Evolutionary conservation across 2,113 vertebrate species (phyloP), one percentile per base, ranked within the genome.

Genomic region (Misgurnus anguillicaudatus): DNA sequence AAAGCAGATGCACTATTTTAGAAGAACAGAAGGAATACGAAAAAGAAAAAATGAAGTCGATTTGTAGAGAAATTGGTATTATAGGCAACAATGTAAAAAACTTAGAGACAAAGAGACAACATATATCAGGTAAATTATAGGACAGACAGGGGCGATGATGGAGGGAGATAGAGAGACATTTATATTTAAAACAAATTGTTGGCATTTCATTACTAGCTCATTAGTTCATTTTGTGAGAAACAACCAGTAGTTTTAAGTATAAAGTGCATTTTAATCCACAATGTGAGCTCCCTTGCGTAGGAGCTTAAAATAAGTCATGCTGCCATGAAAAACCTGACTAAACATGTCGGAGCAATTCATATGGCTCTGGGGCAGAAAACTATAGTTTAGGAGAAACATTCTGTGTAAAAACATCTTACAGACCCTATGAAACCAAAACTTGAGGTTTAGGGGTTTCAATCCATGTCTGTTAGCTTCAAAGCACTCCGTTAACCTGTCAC

Each of bases 1-100:
- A 78, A 82, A 80, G 77, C 76, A 76, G 57, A 81, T 53, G 60
- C 63, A 42, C 82, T 57, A 62, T 53, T 66, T 84, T 67, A n/a
- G 38, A 48, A 58, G 60, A 51, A 75, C 82, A 47, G 3, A 19
- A 45, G 21, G 60, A 68, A 24, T 11, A 6, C 68, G 67, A 51
- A 77, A 80, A 63, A 64, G 14, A 83, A 57, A 77, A 74, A 77
- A 24, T 78, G 78, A 71, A 82, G 62, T 66, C 24, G 66, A 62
- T 47, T 36, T 67, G 36, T 0, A 67, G 61, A 36, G 17, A 47
- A 57, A 21, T 11, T 3, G 48, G n/a, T 16, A 10, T 16, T 53
- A 39, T 19, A 21, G 71, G 69, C 58, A 61, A 42, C 67, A 41
- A 31, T 0, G 2, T 38, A 61, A 9, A 61, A 31, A 24, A 4